These are phyloP conservation scores for Netelia inedita DNA, from an alignment of 2,888 invertebrate species.

Conservation along the genomic window DNA sequence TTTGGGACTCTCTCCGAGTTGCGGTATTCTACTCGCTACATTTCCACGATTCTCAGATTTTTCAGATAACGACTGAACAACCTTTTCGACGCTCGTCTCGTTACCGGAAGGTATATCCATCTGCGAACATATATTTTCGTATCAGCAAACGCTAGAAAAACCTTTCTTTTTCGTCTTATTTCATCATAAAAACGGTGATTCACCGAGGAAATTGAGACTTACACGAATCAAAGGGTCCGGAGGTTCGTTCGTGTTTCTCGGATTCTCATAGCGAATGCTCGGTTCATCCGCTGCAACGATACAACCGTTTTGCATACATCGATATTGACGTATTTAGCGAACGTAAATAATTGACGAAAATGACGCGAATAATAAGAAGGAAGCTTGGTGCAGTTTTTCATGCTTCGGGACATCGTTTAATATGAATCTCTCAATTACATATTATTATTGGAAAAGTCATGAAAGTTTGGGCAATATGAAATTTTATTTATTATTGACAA, in stretches of 20 bases:
- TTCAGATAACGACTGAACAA: constrained; percentile 29
- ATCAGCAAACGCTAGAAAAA: neutral
- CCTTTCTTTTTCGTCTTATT: neutral
- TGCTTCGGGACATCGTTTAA: too few relatives aligned
- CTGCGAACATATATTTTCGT: constrained; percentile 63
- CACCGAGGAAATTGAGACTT: constrained; percentile 25
- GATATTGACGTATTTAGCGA: neutral
- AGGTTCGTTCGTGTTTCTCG: constrained; percentile 9
- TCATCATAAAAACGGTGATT: neutral
- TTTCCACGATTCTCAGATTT: constrained; percentile 78
- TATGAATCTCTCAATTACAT: too few relatives aligned
- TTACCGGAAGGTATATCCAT: constrained; percentile 72
- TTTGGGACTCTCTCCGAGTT: constrained; percentile 81
- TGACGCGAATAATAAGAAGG: neutral
- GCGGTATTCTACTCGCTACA: constrained; percentile 80
- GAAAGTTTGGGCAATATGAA: too few relatives aligned
- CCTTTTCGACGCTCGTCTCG: constrained; percentile 67
- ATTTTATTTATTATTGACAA: too few relatives aligned
- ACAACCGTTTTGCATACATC: neutral
- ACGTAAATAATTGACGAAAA: neutral
- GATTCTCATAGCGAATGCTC: neutral
- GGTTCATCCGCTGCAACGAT: constrained; percentile 24
- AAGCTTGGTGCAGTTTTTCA: too few relatives aligned
- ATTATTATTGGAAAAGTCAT: too few relatives aligned
- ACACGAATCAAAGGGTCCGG: constrained; percentile 31